Conservation (phyloP, 1,140 invertebrate genomes). For the Triops longicaudatus region DNA sequence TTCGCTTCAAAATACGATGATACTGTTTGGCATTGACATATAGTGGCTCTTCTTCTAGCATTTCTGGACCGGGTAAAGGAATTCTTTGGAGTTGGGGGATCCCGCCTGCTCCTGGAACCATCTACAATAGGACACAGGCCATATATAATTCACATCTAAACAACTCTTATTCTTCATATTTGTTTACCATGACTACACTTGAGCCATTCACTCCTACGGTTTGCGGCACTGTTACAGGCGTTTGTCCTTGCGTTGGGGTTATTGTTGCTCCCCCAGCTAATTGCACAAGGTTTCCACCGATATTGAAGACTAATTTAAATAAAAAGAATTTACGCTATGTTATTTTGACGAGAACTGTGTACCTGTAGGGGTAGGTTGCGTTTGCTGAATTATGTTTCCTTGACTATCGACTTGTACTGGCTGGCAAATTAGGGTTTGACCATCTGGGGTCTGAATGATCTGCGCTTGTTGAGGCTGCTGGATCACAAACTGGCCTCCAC, state of each 20-base stretch:
- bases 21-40: conserved; percentile 99
- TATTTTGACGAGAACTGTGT: background rate
- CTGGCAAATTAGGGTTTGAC: conserved; percentile 87
- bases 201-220: conserved; percentile 47
- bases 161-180: background rate
- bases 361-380: conserved; percentile 50
- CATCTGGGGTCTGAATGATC: conserved; percentile 81
- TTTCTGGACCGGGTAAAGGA: conserved; percentile 53
- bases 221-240: conserved; percentile 39
- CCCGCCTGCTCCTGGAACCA: conserved; percentile 54
- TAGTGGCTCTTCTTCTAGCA: conserved; percentile 83
- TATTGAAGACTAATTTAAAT: conserved; percentile 49
- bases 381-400: conserved; percentile 45
- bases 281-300: conserved; percentile 63
- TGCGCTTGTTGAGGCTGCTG: conserved; percentile 53
- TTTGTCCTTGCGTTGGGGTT: conserved; percentile 46
- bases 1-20: conserved; percentile 78
- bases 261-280: conserved; percentile 36
- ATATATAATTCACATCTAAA: conserved; percentile 23
- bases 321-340: conserved; percentile 25
- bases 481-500: conserved; percentile 33
- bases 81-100: conserved; percentile 53
- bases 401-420: conserved; percentile 49
- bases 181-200: conserved; percentile 49
- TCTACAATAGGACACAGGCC: conserved; percentile 39